Base-by-base conservation (phyloP, 1,140 invertebrate species). In the Lasioglossum albipes region DNA sequence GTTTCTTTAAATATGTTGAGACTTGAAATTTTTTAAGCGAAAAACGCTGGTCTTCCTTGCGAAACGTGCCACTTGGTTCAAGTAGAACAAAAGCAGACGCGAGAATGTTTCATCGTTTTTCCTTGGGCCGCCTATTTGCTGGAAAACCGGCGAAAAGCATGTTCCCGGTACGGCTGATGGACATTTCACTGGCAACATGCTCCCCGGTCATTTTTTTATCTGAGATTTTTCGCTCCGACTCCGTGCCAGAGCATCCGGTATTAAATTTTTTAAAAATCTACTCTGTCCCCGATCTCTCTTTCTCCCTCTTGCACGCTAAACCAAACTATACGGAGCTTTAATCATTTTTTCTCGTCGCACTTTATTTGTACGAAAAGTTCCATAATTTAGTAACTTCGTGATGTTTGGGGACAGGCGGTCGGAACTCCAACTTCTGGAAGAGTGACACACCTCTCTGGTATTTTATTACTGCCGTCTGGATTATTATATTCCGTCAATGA, bases 221-320 rank as follows among this genome's bases (percentile, higher is more conserved):
- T 18, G 41, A 59, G 57, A 6, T n/a, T 45, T 66, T 66, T n/a
- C 41, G 6, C 65, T 42, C 41, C 7, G 31, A 66, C 16, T n/a
- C 65, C 18, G 9, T 20, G 18, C 7, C 16, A 42, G 20, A 7
- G 64, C 16, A 31, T 41, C 7, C 41, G 18, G 20, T 16, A n/a
- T 42, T 45, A 66, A 66, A 66, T 66, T 66, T 66, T 66, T 1
- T 2, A 36, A 66, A 66, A 66, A 66, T 16, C 36, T 42, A 42
- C 41, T 18, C 36, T 0, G 36, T 7, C 9, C 20, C 20, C 31
- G 31, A 4, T 36, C 31, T 36, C 31, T 36, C 31, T 36, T 4
- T 36, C 31, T 36, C 31, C 2, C 2, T 36, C 31, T 36, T 36
- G 31, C 54, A 9, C 20, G 20, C 20, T n/a, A 20, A 20, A 59